These are phyloP conservation scores for Sipha flava DNA, from an alignment of 1,140 invertebrate genomes.

Conservation along the genomic window DNA sequence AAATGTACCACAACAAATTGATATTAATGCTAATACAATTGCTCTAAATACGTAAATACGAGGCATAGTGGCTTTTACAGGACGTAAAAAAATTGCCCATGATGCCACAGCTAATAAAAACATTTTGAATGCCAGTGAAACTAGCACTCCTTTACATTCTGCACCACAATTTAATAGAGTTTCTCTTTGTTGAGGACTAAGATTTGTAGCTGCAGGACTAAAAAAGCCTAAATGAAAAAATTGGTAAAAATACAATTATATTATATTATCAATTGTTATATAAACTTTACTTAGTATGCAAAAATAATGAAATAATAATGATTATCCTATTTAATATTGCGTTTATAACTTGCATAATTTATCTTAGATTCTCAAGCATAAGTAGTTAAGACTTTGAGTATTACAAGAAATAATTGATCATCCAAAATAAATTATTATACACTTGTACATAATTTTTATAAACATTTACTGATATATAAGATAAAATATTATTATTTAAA, in stretches of 20 bases:
- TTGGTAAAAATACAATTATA: neutral
- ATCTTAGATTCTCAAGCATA: too few relatives aligned
- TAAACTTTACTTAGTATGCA: too few relatives aligned
- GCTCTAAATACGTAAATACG: conserved; percentile 85
- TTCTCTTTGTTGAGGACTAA: conserved; percentile 49
- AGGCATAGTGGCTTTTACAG: conserved; percentile 77
- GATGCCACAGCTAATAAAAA: conserved; percentile 81
- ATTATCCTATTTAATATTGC: too few relatives aligned
- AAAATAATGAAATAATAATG: too few relatives aligned
- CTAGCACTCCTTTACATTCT: conserved; percentile 80
- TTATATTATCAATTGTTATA: too few relatives aligned
- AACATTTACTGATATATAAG: too few relatives aligned
- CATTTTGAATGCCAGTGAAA: conserved; percentile 86
- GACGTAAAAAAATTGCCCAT: conserved; percentile 78
- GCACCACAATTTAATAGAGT: conserved; percentile 62
- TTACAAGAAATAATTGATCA: too few relatives aligned
- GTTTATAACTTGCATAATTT: too few relatives aligned
- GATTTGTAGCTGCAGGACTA: conserved; percentile 36
- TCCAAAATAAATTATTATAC: too few relatives aligned
- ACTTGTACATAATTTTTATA: too few relatives aligned
- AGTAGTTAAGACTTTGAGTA: too few relatives aligned
- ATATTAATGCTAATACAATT: conserved; percentile 76
- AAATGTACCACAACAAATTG: conserved; percentile 87
- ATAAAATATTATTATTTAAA: too few relatives aligned
- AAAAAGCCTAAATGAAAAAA: conserved; percentile 37